Evolutionary conservation across 2,113 vertebrate species (phyloP).

Genomic region (Scomber japonicus): DNA sequence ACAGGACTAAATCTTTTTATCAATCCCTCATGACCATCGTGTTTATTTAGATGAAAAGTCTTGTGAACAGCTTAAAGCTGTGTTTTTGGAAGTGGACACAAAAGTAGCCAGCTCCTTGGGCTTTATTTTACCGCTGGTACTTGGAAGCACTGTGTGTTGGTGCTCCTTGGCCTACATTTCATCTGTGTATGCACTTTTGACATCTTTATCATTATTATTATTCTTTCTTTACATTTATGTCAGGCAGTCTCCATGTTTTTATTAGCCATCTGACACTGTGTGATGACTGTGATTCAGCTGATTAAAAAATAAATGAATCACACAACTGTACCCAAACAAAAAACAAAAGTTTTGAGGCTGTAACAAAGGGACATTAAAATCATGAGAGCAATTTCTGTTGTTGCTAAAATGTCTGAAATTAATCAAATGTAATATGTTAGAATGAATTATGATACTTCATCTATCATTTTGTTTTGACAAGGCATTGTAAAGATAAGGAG

Average conservation of each 20-base stretch:
- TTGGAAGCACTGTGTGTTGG: constrained; percentile 17
- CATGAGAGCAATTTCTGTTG: constrained; percentile 36
- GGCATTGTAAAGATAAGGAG: constrained; percentile 37
- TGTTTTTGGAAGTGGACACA: constrained; percentile 16
- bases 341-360: constrained; percentile 2
- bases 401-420: constrained; percentile 17
- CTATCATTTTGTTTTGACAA: constrained; percentile 44
- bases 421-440: constrained; percentile 27
- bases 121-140: neutral
- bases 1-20: constrained; percentile 29
- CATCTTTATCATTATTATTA: constrained; percentile 20
- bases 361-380: neutral
- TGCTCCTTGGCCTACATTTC: constrained; percentile 5
- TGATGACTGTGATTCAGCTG: constrained; percentile 15
- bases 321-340: constrained; percentile 3
- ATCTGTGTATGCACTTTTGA: constrained; percentile 5
- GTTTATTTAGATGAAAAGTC: constrained; percentile 36
- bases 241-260: constrained; percentile 12
- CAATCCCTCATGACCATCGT: constrained; percentile 2
- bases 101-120: constrained; percentile 9
- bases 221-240: constrained; percentile 27
- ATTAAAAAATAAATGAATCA: constrained; percentile 1
- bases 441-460: constrained; percentile 12
- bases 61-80: neutral
- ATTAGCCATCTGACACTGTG: constrained; percentile 19